A percentile compares a stretch with the other conserved stretches of the same genome.
Conservation (phyloP, 2,113 vertebrate species). For the Thunnus thynnus region DNA sequence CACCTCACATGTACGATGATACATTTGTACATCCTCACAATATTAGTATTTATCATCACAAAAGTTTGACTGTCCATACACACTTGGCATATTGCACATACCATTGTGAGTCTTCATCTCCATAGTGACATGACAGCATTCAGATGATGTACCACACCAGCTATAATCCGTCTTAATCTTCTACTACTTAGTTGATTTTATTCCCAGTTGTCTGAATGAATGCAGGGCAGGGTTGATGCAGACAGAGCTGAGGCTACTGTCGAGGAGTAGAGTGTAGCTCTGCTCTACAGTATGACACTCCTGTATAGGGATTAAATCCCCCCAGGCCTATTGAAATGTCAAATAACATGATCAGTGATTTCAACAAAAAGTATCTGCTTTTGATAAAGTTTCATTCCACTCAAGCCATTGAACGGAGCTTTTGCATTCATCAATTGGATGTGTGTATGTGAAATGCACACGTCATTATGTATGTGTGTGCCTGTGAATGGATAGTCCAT, state of each 20-base stretch:
- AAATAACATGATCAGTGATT: slow-evolving; percentile 54
- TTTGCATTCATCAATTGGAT: slow-evolving; percentile 9
- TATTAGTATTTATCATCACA: not conserved
- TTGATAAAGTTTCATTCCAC: slow-evolving; percentile 20
- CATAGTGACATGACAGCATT: slow-evolving; percentile 23
- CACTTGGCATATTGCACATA: not conserved
- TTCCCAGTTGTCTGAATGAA: slow-evolving; percentile 55
- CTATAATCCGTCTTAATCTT: slow-evolving; percentile 62
- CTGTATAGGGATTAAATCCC: slow-evolving; percentile 41
- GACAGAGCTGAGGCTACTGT: slow-evolving; percentile 38
- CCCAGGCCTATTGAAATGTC: slow-evolving; percentile 49
- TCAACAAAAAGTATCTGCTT: slow-evolving; percentile 40
- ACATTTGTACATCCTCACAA: not conserved
- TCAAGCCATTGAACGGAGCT: not conserved
- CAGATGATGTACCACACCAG: slow-evolving; percentile 44
- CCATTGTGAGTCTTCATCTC: slow-evolving; percentile 17
- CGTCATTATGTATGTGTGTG: not conserved
- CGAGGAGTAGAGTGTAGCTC: slow-evolving; percentile 21
- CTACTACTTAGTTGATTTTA: slow-evolving; percentile 47
- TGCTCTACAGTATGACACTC: slow-evolving; percentile 6
- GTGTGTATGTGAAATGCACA: not conserved
- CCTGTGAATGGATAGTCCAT: not conserved
- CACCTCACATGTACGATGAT: not conserved
- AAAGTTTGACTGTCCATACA: slow-evolving; percentile 1
- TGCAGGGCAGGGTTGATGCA: slow-evolving; percentile 30